phyloP scores from a whole-genome alignment of 2,797 vertebrate species.

The Anableps anableps region DNA sequence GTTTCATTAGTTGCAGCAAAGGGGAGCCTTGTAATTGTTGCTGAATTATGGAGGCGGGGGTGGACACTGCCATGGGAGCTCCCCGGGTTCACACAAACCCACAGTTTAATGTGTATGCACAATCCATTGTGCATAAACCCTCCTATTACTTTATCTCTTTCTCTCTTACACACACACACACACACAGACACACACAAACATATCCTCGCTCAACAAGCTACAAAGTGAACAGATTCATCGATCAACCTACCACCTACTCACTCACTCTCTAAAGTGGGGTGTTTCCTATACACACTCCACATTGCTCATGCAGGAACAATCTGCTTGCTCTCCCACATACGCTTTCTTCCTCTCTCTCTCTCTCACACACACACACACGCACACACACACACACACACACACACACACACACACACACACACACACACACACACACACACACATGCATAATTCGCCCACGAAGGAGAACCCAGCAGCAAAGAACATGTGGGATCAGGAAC shows the following conservation, averaged over 20 bases:
- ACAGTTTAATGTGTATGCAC: slow-evolving; percentile 21
- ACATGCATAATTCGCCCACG: slow-evolving; percentile 49
- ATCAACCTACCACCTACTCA: slow-evolving; percentile 58
- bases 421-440: neutral
- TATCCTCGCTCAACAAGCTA: slow-evolving; percentile 54
- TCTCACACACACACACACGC: slow-evolving; percentile 25
- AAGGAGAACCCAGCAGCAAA: slow-evolving; percentile 68
- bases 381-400: neutral
- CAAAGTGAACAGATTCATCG: slow-evolving; percentile 64
- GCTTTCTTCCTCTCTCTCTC: neutral
- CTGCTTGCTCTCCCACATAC: slow-evolving; percentile 10
- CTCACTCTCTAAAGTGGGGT: slow-evolving; percentile 64
- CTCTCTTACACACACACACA: slow-evolving; percentile 26
- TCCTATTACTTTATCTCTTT: slow-evolving; percentile 32
- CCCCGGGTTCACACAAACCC: slow-evolving; percentile 48
- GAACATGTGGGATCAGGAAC: slow-evolving; percentile 63
- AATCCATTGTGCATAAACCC: slow-evolving; percentile 31
- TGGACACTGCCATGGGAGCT: slow-evolving; percentile 72
- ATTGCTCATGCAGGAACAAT: slow-evolving; percentile 52
- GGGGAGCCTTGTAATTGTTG: slow-evolving; percentile 75
- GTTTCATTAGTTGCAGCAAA: slow-evolving; percentile 77
- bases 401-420: slow-evolving; percentile 14
- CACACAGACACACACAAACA: slow-evolving; percentile 27
- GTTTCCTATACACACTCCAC: slow-evolving; percentile 68
- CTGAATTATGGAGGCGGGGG: slow-evolving; percentile 76